Conservation (phyloP, 2,888 invertebrate species). For the Athalia cordata region DNA sequence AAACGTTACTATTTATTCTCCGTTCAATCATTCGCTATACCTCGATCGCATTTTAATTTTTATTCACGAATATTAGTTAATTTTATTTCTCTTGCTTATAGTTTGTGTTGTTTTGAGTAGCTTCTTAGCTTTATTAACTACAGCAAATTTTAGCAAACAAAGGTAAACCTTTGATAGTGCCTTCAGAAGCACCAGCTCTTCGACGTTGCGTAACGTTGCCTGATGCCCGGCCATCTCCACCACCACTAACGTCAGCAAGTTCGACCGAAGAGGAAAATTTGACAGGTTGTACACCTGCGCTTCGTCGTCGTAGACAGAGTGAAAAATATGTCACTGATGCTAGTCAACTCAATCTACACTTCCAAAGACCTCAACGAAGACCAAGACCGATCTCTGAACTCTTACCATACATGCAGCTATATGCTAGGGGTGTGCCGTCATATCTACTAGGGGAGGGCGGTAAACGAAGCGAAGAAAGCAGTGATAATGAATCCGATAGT, state of each 20-base stretch:
- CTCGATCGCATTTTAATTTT: not conserved
- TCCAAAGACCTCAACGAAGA: conserved; percentile 79
- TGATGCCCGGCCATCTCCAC: conserved; percentile 67
- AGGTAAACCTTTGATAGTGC: conserved; percentile 66
- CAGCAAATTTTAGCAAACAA: conserved; percentile 68
- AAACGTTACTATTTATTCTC: conserved; percentile 46
- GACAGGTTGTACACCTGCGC: conserved; percentile 78
- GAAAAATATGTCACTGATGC: conserved; percentile 93
- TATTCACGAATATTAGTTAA: not conserved
- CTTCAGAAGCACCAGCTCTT: conserved; percentile 62
- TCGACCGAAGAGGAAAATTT: conserved; percentile 70
- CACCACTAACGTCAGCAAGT: conserved; percentile 66
- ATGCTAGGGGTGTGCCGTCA: conserved; percentile 69
- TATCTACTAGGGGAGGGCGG: conserved; percentile 66
- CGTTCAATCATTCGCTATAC: conserved; percentile 16
- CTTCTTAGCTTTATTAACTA: conserved; percentile 63
- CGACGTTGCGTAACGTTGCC: conserved; percentile 72
- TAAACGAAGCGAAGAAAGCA: conserved; percentile 69
- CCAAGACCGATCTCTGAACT: conserved; percentile 66
- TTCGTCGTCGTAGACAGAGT: conserved; percentile 83
- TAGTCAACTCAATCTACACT: conserved; percentile 87
- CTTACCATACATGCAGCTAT: conserved; percentile 58
- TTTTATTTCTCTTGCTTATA: conserved; percentile 24
- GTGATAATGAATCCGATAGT: conserved; percentile 70
- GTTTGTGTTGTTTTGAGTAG: conserved; percentile 35